Evolutionary conservation across 1,140 invertebrate species (phyloP).

Genomic region (Ceratina japonica): DNA sequence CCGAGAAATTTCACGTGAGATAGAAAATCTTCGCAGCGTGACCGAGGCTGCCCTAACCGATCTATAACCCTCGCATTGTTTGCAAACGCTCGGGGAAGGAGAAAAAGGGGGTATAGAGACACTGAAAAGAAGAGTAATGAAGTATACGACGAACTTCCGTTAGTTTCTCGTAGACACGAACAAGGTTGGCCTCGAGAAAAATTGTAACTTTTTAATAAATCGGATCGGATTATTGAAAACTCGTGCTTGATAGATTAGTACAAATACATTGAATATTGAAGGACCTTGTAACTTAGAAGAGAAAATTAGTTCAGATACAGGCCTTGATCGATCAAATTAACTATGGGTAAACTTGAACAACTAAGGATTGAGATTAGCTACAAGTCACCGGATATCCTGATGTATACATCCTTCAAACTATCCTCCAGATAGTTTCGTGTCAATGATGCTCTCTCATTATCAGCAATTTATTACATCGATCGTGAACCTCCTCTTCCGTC

Average conservation of each 20-base stretch:
- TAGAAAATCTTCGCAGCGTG: slow-evolving; percentile 27
- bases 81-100: not conserved
- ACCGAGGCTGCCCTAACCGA: not conserved
- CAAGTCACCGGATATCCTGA: not conserved
- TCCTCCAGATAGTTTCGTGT: not conserved
- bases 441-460: not conserved
- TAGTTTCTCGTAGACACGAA: too few relatives aligned
- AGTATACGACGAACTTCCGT: too few relatives aligned
- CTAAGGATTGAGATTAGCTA: not conserved
- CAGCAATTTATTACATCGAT: not conserved
- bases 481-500: too few relatives aligned
- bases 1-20: slow-evolving; percentile 28
- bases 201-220: too few relatives aligned
- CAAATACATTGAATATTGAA: not conserved
- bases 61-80: not conserved
- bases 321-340: not conserved
- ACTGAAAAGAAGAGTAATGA: too few relatives aligned
- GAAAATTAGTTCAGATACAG: not conserved
- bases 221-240: too few relatives aligned
- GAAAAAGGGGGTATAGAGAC: too few relatives aligned
- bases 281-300: not conserved
- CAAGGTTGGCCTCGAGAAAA: too few relatives aligned
- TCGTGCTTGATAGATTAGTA: not conserved
- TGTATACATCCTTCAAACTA: not conserved
- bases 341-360: not conserved